Conservation (phyloP, 2,113 vertebrate genomes). For the Piaya cayana region DNA sequence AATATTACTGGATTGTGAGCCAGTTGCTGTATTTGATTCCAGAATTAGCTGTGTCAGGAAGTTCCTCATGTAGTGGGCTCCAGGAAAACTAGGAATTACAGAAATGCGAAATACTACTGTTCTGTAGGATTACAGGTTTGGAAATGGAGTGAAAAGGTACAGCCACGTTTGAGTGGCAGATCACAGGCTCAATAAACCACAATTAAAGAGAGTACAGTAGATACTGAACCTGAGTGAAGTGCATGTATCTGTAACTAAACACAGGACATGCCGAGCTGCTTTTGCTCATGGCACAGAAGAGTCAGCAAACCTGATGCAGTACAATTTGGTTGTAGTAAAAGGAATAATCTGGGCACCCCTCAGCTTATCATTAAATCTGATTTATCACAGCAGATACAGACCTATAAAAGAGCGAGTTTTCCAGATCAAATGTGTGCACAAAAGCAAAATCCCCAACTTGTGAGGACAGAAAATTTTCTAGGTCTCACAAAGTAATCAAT, state of each 20-base stretch:
- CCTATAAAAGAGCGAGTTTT: neutral
- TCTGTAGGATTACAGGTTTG: neutral
- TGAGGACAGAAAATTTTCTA: neutral
- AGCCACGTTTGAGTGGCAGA: neutral
- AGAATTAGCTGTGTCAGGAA: neutral
- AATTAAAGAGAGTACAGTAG: neutral
- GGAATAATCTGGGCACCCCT: neutral
- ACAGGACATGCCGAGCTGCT: neutral
- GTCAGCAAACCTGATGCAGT: neutral
- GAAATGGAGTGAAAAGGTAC: neutral
- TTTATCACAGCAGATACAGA: constrained; percentile 2
- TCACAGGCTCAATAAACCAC: neutral
- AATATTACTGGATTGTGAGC: neutral
- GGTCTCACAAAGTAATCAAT: neutral
- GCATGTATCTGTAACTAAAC: neutral
- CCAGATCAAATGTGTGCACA: neutral
- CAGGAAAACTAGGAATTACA: neutral
- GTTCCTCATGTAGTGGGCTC: neutral
- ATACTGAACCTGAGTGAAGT: neutral
- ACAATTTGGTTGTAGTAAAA: constrained; percentile 16
- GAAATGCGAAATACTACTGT: neutral
- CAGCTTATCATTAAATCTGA: neutral
- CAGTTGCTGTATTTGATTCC: neutral
- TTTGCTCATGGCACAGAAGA: neutral
- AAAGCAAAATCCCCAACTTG: neutral